Evolutionary conservation across 2,113 vertebrate genomes (phyloP), one percentile per base, ranked within the genome.

Genomic region (Trematocara nigrifrons): DNA sequence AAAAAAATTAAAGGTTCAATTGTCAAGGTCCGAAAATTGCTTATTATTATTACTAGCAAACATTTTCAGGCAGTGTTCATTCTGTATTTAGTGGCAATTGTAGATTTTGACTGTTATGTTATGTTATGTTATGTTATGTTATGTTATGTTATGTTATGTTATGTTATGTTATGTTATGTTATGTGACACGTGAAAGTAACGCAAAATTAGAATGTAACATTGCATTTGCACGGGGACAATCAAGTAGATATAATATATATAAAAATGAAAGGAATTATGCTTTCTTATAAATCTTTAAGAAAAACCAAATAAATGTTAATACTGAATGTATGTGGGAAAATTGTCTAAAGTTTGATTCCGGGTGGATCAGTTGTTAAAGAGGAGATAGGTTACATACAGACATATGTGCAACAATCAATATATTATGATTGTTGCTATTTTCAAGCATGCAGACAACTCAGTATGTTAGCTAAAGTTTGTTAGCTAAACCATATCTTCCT

Each of bases 361-460:
- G 18, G 4, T 38, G 33, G 61, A 38, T 66, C 33, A 66, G 61
- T 64, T 6, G 1, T 66, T 66, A 66, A 20, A 20, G 33, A 66
- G 10, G 0, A 66, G 33, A 38, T 66, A 1, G 2, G 59, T 38
- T 66, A 66, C 18, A 66, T 38, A 66, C 18, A 66, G 10, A 20
- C 0, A 0, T 61, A 35, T 64, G 18, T 64, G 33, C 33, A 38
- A 64, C 59, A 64, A n/a, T 64, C 18, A 13, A 5, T 40, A 0
- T 66, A 13, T 38, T 22, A 22, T 0, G 3, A 69, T 74, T 74
- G 15, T 1, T 74, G 13, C 12, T 26, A 71, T 47, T 47, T 10
- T 18, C 22, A 47, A 74, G 40, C 22, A 74, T 26, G 5, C 8
- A 45, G 22, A 16, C 13, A 74, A 29, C 42, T 74, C 8, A 11